phyloP scores from a whole-genome alignment of 2,797 vertebrate genomes.

The Acipenser oxyrinchus region DNA sequence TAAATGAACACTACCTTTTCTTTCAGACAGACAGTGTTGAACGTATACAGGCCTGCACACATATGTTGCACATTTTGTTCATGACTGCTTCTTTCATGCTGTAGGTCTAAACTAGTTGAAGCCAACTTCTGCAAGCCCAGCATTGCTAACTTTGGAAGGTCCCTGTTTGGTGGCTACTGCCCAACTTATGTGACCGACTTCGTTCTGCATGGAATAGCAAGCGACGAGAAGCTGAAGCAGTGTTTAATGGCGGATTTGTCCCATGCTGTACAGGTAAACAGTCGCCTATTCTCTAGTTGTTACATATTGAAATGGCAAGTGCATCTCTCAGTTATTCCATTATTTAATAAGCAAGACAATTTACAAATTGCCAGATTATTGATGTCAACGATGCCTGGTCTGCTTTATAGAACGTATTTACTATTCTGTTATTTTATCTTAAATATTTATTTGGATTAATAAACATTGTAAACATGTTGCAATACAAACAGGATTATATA shows the following conservation, averaged over 20 bases:
- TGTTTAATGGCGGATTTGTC: conserved; percentile 80
- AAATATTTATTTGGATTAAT: too few relatives aligned
- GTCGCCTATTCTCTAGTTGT: background rate
- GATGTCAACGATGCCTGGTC: too few relatives aligned
- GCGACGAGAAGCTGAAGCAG: conserved; percentile 84
- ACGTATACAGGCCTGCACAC: too few relatives aligned
- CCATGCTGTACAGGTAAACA: conserved; percentile 90
- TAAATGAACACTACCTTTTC: too few relatives aligned
- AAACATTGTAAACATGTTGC: too few relatives aligned
- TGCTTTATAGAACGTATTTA: too few relatives aligned
- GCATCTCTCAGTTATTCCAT: too few relatives aligned
- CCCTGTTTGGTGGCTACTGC: conserved; percentile 93
- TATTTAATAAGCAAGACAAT: too few relatives aligned
- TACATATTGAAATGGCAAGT: background rate
- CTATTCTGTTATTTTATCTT: too few relatives aligned
- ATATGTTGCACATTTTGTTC: background rate
- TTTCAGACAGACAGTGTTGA: too few relatives aligned
- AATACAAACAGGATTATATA: too few relatives aligned
- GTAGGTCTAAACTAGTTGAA: conserved; percentile 86
- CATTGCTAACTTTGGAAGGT: conserved; percentile 93
- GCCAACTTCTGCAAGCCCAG: conserved; percentile 83
- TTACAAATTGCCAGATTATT: too few relatives aligned
- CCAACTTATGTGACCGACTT: conserved; percentile 95
- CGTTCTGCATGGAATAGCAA: conserved; percentile 88
- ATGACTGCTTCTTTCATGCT: conserved; percentile 21